phyloP scores from a whole-genome alignment of 2,888 invertebrate species.

The Halocaridina rubra region DNA sequence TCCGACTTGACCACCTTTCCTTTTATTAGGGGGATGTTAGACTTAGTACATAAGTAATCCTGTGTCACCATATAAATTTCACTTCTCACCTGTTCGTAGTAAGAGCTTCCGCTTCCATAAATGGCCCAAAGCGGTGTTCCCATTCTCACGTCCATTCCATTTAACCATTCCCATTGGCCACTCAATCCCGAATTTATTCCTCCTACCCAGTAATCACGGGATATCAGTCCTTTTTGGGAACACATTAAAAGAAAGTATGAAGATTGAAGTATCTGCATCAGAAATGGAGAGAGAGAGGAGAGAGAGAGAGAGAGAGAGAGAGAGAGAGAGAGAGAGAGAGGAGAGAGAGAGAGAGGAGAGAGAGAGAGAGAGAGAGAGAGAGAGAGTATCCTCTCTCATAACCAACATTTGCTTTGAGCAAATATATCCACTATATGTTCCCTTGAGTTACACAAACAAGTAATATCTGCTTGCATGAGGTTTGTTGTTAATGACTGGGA shows the following conservation, averaged over 20 bases:
- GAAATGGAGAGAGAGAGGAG: background rate
- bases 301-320: background rate
- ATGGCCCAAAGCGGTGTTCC: background rate
- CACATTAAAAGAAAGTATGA: background rate
- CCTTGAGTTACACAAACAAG: too few relatives aligned
- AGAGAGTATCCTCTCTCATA: too few relatives aligned
- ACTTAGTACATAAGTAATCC: too few relatives aligned
- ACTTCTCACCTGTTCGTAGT: background rate
- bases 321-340: background rate
- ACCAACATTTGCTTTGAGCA: too few relatives aligned
- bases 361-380: too few relatives aligned
- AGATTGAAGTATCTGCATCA: background rate
- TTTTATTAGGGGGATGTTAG: too few relatives aligned
- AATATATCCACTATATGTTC: too few relatives aligned
- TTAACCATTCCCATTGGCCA: background rate
- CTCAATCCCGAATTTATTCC: background rate
- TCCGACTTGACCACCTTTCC: too few relatives aligned
- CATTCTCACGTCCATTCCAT: background rate
- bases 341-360: background rate
- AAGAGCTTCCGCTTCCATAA: background rate
- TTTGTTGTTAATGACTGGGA: too few relatives aligned
- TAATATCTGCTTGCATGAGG: too few relatives aligned
- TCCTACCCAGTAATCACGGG: background rate
- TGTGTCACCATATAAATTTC: too few relatives aligned
- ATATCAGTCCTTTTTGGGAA: background rate